Conservation (phyloP, 2,113 vertebrate genomes). For the Pterophyllum scalare region DNA sequence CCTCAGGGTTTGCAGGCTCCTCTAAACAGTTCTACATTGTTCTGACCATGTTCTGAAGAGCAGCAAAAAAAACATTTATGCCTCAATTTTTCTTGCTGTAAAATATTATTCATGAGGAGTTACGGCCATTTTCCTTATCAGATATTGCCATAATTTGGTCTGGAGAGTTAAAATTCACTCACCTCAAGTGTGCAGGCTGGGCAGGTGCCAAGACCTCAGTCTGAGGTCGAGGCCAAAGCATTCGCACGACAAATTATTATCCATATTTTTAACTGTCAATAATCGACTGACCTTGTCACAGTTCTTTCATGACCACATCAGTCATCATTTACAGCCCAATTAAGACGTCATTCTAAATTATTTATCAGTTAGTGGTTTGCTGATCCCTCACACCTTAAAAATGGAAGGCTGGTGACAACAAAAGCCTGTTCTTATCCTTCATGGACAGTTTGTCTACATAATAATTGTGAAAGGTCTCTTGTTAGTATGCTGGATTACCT, state of each 20-base stretch:
- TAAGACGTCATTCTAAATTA: conserved; percentile 53
- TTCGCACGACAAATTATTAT: conserved; percentile 42
- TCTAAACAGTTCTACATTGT: background rate
- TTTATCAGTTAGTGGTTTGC: conserved; percentile 35
- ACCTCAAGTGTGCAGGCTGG: conserved; percentile 11
- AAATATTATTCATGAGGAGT: background rate
- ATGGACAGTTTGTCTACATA: background rate
- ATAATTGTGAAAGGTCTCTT: background rate
- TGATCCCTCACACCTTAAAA: conserved; percentile 5
- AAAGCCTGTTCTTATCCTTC: background rate
- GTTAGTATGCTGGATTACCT: background rate
- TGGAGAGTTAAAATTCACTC: background rate
- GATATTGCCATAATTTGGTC: conserved; percentile 20
- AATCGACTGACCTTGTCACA: conserved; percentile 56
- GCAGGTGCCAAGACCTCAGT: conserved; percentile 8
- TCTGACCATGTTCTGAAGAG: background rate
- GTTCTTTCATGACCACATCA: conserved; percentile 47
- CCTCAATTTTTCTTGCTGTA: background rate
- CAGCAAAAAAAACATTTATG: conserved; percentile 11
- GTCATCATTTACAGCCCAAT: conserved; percentile 62
- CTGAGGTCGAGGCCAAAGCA: conserved; percentile 47
- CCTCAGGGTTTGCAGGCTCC: background rate
- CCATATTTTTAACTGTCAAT: conserved; percentile 54
- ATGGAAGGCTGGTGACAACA: background rate
- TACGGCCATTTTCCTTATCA: background rate